phyloP scores from a whole-genome alignment of 1,140 invertebrate genomes.

The Ridgeia piscesae region DNA sequence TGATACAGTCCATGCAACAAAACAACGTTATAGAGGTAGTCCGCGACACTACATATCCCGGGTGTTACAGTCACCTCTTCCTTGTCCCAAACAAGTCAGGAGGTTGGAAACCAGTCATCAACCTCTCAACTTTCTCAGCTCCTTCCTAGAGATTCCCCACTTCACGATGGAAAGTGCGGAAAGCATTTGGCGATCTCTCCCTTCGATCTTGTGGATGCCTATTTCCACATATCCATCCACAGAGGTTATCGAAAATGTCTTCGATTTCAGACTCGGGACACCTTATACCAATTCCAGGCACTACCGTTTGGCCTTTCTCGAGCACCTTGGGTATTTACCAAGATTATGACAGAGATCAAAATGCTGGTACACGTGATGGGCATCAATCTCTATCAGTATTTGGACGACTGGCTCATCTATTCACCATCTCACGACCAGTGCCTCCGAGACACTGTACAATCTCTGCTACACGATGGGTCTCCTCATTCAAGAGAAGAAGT shows the following conservation, averaged over 20 bases:
- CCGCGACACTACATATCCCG: not conserved
- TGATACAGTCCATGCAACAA: not conserved
- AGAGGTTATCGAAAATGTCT: not conserved
- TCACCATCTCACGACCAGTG: not conserved
- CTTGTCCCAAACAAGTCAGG: not conserved
- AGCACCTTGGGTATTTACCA: not conserved
- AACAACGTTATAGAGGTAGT: not conserved
- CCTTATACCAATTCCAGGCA: not conserved
- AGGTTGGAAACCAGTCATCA: no score
- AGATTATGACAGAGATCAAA: not conserved
- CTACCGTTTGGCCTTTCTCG: not conserved
- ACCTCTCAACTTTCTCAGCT: not conserved
- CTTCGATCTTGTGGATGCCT: not conserved
- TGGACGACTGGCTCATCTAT: constrained; percentile 10
- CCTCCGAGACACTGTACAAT: not conserved
- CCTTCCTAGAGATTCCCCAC: not conserved
- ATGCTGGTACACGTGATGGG: not conserved
- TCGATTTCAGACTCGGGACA: not conserved
- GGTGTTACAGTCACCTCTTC: not conserved
- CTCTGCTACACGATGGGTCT: not conserved
- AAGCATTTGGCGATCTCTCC: not conserved
- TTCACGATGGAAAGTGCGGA: not conserved
- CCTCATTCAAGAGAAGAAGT: not conserved
- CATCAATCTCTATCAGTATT: constrained; percentile 8
- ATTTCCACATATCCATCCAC: not conserved